Evolutionary conservation across 2,113 vertebrate genomes (phyloP).

Genomic region (Nibea coibor): DNA sequence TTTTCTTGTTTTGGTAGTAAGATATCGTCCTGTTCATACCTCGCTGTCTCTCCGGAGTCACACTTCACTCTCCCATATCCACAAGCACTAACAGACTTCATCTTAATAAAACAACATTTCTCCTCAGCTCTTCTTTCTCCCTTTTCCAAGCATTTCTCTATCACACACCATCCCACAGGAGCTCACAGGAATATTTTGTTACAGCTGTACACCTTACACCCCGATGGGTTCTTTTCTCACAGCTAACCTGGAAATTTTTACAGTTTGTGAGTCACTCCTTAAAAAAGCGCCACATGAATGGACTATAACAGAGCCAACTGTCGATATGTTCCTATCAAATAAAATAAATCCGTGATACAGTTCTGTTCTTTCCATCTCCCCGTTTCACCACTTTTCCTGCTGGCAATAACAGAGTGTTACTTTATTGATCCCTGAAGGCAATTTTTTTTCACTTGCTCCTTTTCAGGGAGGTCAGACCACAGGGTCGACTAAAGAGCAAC

Average conservation of each 20-base stretch:
- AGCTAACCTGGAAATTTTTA: not conserved
- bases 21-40: not conserved
- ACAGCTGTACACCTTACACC: not conserved
- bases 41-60: slow-evolving; percentile 1
- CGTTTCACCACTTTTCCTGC: not conserved
- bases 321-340: not conserved
- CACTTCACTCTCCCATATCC: slow-evolving; percentile 36
- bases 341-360: not conserved
- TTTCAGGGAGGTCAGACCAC: slow-evolving; percentile 12
- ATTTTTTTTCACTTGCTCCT: slow-evolving; percentile 8
- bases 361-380: slow-evolving; percentile 11
- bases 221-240: not conserved
- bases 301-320: not conserved
- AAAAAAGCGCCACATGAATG: not conserved
- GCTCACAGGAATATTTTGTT: slow-evolving; percentile 53
- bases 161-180: not conserved
- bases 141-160: not conserved
- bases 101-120: slow-evolving; percentile 37
- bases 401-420: not conserved
- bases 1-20: not conserved
- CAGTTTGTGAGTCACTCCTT: not conserved
- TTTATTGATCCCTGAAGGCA: slow-evolving; percentile 27
- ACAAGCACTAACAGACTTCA: slow-evolving; percentile 16
- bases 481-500: not conserved
- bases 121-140: slow-evolving; percentile 15